Evolutionary conservation across 2,888 invertebrate genomes (phyloP).

Genomic region (Meteorus colon): DNA sequence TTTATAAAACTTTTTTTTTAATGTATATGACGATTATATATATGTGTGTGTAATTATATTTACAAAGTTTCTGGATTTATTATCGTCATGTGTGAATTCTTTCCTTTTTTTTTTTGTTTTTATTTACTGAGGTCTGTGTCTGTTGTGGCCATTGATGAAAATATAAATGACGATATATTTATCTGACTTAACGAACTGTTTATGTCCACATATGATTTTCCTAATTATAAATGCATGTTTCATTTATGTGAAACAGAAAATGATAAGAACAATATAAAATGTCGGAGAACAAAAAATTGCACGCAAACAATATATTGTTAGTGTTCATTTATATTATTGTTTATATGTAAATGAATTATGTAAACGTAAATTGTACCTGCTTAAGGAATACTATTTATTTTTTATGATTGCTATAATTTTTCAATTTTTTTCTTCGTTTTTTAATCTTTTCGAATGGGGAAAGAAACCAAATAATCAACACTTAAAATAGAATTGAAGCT

Average conservation of each 20-base stretch:
- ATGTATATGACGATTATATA: neutral
- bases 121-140: neutral
- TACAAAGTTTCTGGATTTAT: neutral
- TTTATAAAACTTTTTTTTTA: neutral
- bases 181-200: too few relatives aligned
- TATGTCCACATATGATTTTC: too few relatives aligned
- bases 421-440: conserved; percentile 33
- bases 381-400: conserved; percentile 71
- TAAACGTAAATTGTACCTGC: conserved; percentile 68
- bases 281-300: neutral
- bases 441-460: conserved; percentile 45
- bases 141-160: neutral
- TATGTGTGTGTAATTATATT: neutral
- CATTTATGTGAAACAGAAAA: neutral
- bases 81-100: neutral
- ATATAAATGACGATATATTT: neutral
- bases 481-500: conserved; percentile 11
- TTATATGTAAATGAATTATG: conserved; percentile 21
- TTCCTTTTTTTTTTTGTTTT: neutral
- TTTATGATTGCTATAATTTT: conserved; percentile 47
- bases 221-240: neutral
- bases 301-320: neutral
- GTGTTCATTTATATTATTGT: conserved; percentile 7
- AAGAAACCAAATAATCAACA: conserved; percentile 40
- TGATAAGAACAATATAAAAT: neutral